Conservation (phyloP, 37 sponge, comb jelly and placozoan species). For the Tethya wilhelma region DNA sequence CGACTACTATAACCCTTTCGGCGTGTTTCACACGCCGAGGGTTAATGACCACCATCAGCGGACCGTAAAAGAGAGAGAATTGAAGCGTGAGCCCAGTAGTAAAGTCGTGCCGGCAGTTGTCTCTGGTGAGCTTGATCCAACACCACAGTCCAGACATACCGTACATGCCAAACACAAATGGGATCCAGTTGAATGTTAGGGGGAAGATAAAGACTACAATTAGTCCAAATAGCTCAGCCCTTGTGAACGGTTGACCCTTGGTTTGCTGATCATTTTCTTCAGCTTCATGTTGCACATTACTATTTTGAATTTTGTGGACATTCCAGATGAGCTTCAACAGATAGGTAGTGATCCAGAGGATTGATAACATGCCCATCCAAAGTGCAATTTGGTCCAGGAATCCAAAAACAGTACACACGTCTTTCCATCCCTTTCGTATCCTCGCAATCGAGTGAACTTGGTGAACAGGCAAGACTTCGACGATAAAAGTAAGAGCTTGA, state of each 20-base stretch:
- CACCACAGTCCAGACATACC: constrained; percentile 29
- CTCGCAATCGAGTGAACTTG: not conserved
- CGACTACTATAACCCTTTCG: no score
- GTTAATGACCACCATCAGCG: no score
- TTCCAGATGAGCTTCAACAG: not conserved
- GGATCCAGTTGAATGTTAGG: constrained; percentile 3
- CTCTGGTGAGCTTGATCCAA: constrained; percentile 15
- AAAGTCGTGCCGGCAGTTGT: no score
- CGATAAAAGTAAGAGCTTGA: not conserved
- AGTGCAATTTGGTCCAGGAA: not conserved
- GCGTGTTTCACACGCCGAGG: no score
- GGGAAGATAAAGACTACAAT: not conserved
- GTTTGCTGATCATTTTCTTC: no score
- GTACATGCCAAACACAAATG: constrained; percentile 5
- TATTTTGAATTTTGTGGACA: not conserved
- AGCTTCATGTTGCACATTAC: not conserved
- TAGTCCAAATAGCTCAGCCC: constrained; percentile 11
- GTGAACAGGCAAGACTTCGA: not conserved
- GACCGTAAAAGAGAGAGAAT: no score
- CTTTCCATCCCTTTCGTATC: not conserved
- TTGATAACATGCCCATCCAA: not conserved
- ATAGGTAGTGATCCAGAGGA: not conserved
- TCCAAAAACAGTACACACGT: not conserved
- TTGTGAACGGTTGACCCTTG: no score
- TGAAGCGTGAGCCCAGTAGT: no score